phyloP scores from a whole-genome alignment of 2,888 invertebrate species.

The Deilephila porcellus region DNA sequence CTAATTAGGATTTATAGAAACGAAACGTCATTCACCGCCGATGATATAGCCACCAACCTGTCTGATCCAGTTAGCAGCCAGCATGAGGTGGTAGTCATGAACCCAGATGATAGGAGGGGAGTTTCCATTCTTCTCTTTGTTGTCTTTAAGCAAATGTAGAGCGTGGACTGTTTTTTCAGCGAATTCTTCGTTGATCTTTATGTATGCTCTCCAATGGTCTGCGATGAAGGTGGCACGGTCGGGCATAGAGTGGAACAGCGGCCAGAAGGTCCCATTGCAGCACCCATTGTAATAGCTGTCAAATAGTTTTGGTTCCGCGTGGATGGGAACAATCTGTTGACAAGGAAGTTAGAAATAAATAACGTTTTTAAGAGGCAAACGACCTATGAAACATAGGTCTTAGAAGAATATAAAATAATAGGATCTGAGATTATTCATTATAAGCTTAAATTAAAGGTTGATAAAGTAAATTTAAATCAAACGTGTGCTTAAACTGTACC shows the following conservation, averaged over 20 bases:
- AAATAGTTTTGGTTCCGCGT: constrained; percentile 90
- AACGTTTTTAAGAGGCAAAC: neutral
- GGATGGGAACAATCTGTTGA: constrained; percentile 91
- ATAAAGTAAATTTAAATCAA: too few species aligned
- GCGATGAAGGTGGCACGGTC: constrained; percentile 93
- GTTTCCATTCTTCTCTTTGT: constrained; percentile 71
- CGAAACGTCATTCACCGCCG: too few species aligned
- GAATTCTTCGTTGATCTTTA: constrained; percentile 91
- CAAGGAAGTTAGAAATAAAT: neutral
- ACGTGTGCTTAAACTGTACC: too few species aligned
- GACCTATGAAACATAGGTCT: too few species aligned
- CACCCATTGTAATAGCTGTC: constrained; percentile 96
- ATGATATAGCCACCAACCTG: constrained; percentile 77
- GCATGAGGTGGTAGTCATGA: constrained; percentile 97
- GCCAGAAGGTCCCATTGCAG: constrained; percentile 97
- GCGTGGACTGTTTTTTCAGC: constrained; percentile 91
- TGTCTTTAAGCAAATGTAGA: constrained; percentile 81
- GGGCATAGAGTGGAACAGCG: constrained; percentile 96
- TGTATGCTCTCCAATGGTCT: constrained; percentile 93
- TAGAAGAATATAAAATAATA: too few species aligned
- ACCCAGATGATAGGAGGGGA: constrained; percentile 94
- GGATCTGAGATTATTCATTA: too few species aligned
- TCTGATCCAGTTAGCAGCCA: constrained; percentile 95
- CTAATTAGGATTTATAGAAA: neutral
- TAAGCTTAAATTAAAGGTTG: too few species aligned